Base-by-base conservation (phyloP, 2,113 vertebrate species). In the Toxotes jaculatrix region DNA sequence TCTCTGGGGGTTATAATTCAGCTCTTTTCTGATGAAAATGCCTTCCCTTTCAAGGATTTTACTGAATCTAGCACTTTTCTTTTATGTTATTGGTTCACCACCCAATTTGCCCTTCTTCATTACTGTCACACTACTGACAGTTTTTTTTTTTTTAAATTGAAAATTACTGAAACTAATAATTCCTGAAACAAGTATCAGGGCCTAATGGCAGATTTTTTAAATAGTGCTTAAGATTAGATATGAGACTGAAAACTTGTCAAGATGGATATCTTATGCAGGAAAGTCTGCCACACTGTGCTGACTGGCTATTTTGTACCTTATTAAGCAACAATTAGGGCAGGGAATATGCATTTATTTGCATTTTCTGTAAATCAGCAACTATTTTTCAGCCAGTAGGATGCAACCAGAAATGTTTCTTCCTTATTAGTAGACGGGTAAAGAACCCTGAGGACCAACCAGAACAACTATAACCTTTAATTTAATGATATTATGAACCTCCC, bases 341-440 rank as follows among this genome's bases (percentile, higher is more conserved):
- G 47, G 78, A 79, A 75, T 66, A 45, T 85, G 80, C 80, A 91
- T 80, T 66, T 87, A 82, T 90, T 92, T 89, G 79, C 89, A 89
- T 89, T 82, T 87, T 63, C 45, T 62, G 27, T 73, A 73, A 81
- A 84, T 82, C 76, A 83, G 83, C 80, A 83, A 72, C 45, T 49
- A 60, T 84, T 79, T 84, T 66, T 47, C 7, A 62, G 61, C 59
- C 42, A 84, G 43, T 57, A 42, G 49, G 62, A 79, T 36, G 51
- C 45, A 78, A 66, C 27, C 60, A 36, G 23, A 40, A 73, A 14
- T 82, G 42, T 66, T 63, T 42, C 57, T 21, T 45, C 80, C 47
- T 73, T 67, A 74, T 61, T 79, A 86, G 49, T 51, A 5, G 32
- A 72, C 23, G 12, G n/a, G 17, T 5, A 19, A 43, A 75, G 79